Conservation (phyloP, 2,797 vertebrate genomes). For the Falco cherrug region DNA sequence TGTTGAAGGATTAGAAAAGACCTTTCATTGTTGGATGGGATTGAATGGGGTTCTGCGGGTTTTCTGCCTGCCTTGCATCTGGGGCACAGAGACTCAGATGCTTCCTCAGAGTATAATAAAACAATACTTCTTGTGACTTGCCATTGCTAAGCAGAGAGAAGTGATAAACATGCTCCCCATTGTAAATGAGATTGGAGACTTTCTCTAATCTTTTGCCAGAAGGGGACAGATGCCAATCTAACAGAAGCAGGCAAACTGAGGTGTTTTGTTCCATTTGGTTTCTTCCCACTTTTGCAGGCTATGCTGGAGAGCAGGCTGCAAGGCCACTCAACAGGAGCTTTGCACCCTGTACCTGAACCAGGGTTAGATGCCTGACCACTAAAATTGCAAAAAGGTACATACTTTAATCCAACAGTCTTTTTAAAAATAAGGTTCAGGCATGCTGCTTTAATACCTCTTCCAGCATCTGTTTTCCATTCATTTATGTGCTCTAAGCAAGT, state of each 20-base stretch:
- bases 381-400: neutral
- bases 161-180: neutral
- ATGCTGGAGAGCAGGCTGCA: neutral
- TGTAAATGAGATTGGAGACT: neutral
- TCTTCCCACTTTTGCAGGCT: neutral
- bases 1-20: neutral
- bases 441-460: neutral
- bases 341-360: neutral
- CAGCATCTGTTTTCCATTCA: neutral
- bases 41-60: neutral
- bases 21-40: neutral
- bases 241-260: neutral
- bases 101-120: neutral
- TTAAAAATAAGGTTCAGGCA: neutral
- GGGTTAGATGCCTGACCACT: neutral
- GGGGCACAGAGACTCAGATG: accelerated
- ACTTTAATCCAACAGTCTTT: neutral
- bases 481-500: neutral
- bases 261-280: neutral
- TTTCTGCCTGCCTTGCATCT: neutral
- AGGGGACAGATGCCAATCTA: neutral
- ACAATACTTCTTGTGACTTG: neutral
- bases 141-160: neutral
- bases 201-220: neutral
- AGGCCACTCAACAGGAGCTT: neutral